Evolutionary conservation across 2,888 invertebrate species (phyloP).

Genomic region (Hydrotaea diabolus): DNA sequence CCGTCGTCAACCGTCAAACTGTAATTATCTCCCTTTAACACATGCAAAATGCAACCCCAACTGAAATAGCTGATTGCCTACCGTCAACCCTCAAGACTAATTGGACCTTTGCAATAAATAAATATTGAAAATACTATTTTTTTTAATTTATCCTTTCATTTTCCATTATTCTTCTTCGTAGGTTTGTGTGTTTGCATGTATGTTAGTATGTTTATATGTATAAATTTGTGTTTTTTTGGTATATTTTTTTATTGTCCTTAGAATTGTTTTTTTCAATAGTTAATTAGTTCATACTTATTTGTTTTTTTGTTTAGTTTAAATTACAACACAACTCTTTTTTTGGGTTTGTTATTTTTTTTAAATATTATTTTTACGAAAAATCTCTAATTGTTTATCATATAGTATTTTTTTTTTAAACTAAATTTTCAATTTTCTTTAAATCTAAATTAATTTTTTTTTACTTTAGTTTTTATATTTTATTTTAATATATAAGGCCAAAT

Average conservation of each 20-base stretch:
- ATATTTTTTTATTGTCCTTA: conserved; percentile 75
- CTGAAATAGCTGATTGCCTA: too few relatives aligned
- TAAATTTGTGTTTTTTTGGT: conserved; percentile 60
- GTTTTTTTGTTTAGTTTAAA: conserved; percentile 53
- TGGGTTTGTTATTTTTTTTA: conserved; percentile 64
- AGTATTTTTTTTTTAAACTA: not conserved
- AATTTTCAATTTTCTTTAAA: conserved; percentile 18
- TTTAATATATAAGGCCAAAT: conserved; percentile 79
- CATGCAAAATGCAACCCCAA: too few relatives aligned
- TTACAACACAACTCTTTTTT: conserved; percentile 68
- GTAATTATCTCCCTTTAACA: too few relatives aligned
- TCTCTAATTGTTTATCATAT: conserved; percentile 52
- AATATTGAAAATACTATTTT: not conserved
- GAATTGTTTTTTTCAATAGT: conserved; percentile 69
- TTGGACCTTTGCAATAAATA: conserved; percentile 34
- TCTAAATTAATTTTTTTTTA: conserved; percentile 56
- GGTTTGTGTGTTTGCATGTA: not conserved
- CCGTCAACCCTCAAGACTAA: too few relatives aligned
- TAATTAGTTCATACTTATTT: conserved; percentile 29
- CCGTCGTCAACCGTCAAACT: too few relatives aligned
- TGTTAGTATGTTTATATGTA: conserved; percentile 36
- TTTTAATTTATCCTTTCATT: not conserved
- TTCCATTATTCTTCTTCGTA: not conserved
- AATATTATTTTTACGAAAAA: conserved; percentile 55
- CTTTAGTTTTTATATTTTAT: conserved; percentile 54